A percentile compares a stretch with the other conserved stretches of the same genome.
phyloP scores from a whole-genome alignment of 2,113 vertebrate species.

The Oostethus manadensis region DNA sequence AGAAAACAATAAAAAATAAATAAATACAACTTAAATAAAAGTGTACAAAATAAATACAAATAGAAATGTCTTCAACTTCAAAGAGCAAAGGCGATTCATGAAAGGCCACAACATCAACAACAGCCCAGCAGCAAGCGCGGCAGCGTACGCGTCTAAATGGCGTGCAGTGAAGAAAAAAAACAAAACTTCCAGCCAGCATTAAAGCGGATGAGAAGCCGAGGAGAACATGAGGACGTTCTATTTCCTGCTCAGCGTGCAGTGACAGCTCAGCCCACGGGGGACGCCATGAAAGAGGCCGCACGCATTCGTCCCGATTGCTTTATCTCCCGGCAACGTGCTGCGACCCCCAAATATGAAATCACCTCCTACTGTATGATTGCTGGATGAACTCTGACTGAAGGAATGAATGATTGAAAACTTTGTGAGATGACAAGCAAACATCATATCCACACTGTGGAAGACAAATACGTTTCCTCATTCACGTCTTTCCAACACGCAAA shows the following conservation, averaged over 20 bases:
- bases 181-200: constrained; percentile 22
- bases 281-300: constrained; percentile 21
- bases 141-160: background rate
- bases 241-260: constrained; percentile 7
- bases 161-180: constrained; percentile 11
- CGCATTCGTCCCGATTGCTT: no score
- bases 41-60: no score
- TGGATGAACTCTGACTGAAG: constrained; percentile 1
- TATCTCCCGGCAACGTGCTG: background rate
- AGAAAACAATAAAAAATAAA: no score
- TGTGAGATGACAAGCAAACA: background rate
- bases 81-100: no score
- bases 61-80: no score
- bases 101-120: no score
- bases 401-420: background rate
- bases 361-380: constrained; percentile 1
- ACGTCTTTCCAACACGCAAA: no score
- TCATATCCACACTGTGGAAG: background rate
- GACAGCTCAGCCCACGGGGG: constrained; percentile 16
- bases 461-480: no score
- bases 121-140: constrained; percentile 5
- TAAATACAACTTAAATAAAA: no score
- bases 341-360: background rate
- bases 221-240: constrained; percentile 1
- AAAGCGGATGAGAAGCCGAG: constrained; percentile 2